Base-by-base conservation (phyloP, 2,888 invertebrate species). In the Megalurothrips usitatus region DNA sequence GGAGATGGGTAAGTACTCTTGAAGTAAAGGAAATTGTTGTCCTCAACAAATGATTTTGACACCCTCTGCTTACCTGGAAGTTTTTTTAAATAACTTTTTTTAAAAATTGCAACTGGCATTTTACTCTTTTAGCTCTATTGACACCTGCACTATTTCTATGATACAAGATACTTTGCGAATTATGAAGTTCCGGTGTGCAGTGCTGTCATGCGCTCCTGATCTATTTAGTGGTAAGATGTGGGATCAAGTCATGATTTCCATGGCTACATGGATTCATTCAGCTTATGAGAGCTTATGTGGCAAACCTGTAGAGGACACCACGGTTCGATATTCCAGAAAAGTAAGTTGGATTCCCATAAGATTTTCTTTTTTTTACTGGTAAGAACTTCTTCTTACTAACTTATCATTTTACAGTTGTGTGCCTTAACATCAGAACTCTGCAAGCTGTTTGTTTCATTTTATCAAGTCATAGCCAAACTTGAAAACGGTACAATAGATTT, bases 161-260 rank as follows among this genome's bases (percentile, higher is more conserved):
- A 26, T 75, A 26, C 26, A 26, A 23, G 68, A 75, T 75, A 75
- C 68, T 11, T 26, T 75, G 8, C 68, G 26, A 23, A 26, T 26
- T 8, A 26, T 26, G 10, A 75, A 75, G 23, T 75, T 75, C 23
- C 12, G n/a, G 12, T 23, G 26, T 4, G 26, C 68, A 26, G 26
- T 75, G 10, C 23, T 75, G 11, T 26, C 68, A 10, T 26, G 68
- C 23, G 68, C 68, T 1, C 68, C 68, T 26, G 23, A 75, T 12
- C 68, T 75, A 12, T 26, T 75, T 23, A 26, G 10, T 9, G 26
- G 68, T 75, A 12, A 12, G 12, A 75, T 11, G n/a, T 75, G 68
- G 68, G 68, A 75, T 75, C 68, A 75, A 26, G 68, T 75, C n/a
- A 26, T 75, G 68, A 75, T 75, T 75, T n/a, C 68, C 26, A 75